phyloP scores from a whole-genome alignment of 2,113 vertebrate species.

The Pteruthius melanotis region DNA sequence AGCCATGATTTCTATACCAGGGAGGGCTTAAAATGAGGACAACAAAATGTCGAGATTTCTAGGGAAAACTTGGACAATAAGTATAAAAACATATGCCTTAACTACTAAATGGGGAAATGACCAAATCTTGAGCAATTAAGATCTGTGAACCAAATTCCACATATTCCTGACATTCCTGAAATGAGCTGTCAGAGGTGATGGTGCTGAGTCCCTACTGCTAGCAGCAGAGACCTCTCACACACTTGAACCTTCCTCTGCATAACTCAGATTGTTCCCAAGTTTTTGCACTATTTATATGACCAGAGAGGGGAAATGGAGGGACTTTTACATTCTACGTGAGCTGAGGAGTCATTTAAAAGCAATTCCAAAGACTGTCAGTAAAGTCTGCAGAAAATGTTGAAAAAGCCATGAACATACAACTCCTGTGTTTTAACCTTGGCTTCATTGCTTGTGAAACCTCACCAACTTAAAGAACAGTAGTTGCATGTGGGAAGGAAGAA shows the following conservation, averaged over 20 bases:
- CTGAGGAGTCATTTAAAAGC: background rate
- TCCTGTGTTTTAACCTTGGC: background rate
- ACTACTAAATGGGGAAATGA: background rate
- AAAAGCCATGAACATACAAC: background rate
- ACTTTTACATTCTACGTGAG: background rate
- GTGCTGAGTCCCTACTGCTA: background rate
- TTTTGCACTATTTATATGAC: background rate
- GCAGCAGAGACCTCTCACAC: background rate
- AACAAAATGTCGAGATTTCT: rapidly evolving
- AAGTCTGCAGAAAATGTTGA: background rate
- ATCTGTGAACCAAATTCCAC: background rate
- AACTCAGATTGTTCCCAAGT: background rate
- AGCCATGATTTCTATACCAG: background rate
- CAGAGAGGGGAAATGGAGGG: background rate
- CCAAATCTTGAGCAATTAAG: rapidly evolving
- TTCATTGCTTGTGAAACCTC: background rate
- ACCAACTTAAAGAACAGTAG: background rate
- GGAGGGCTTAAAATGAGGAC: background rate
- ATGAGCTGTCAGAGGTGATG: background rate
- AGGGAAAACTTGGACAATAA: background rate
- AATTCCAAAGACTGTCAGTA: background rate
- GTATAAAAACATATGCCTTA: background rate
- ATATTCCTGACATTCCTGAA: background rate
- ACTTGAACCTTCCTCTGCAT: conserved; percentile 9
- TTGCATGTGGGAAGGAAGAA: background rate